Evolutionary conservation across 2,113 vertebrate species (phyloP).

Genomic region (Xerus inauris): DNA sequence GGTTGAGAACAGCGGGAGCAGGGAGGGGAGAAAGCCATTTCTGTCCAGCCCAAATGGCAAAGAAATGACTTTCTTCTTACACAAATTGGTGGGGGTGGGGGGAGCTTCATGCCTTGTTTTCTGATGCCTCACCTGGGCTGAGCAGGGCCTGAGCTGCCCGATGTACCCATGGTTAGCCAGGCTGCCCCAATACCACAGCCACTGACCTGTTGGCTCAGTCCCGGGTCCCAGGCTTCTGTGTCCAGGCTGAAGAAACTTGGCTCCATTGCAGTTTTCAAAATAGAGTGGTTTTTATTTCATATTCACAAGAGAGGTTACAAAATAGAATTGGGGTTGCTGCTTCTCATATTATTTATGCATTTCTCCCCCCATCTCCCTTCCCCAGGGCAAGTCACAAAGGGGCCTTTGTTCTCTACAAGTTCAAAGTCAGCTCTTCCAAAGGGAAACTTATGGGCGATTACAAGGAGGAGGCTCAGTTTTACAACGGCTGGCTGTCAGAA

Average conservation of each 20-base stretch:
- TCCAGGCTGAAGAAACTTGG: constrained; percentile 50
- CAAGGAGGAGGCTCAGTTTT: constrained; percentile 55
- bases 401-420: constrained; percentile 73
- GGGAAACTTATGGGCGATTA: constrained; percentile 30
- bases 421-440: constrained; percentile 72
- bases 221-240: background rate
- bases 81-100: background rate
- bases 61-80: constrained; percentile 43
- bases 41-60: background rate
- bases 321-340: constrained; percentile 46
- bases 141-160: background rate
- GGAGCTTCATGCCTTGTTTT: background rate
- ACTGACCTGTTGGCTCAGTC: background rate
- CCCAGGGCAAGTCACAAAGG: constrained; percentile 65
- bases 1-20: background rate
- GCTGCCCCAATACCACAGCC: background rate
- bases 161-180: constrained; percentile 9
- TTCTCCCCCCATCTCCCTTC: background rate
- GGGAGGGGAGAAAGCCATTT: background rate
- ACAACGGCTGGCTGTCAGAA: constrained; percentile 46
- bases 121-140: background rate
- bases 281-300: constrained; percentile 74
- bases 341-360: constrained; percentile 65
- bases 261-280: constrained; percentile 53
- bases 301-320: constrained; percentile 60